phyloP scores from a whole-genome alignment of 2,888 invertebrate species.

The Polia nebulosa region DNA sequence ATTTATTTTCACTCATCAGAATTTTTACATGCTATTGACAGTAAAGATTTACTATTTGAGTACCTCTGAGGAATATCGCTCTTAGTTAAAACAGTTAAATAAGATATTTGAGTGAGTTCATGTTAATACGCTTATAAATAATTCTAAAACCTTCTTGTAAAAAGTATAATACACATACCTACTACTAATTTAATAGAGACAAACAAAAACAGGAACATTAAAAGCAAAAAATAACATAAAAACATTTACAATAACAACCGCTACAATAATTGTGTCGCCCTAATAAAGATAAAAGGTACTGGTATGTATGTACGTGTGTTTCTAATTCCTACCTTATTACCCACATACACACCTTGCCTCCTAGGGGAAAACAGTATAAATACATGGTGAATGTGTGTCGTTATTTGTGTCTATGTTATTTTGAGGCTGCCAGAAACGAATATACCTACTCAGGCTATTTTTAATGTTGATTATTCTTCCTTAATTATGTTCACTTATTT shows the following conservation, averaged over 20 bases:
- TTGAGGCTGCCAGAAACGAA: background rate
- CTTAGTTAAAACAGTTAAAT: no score
- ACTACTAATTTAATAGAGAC: no score
- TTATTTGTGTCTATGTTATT: constrained; percentile 12
- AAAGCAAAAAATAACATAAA: background rate
- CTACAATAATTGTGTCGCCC: constrained; percentile 39
- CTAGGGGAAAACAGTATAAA: constrained; percentile 37
- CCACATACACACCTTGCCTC: constrained; percentile 25
- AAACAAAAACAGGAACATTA: background rate
- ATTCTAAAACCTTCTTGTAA: no score
- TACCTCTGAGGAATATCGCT: no score
- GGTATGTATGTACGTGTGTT: constrained; percentile 31
- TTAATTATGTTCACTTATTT: no score
- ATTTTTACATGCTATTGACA: no score
- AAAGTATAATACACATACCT: background rate
- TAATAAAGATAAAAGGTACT: constrained; percentile 44
- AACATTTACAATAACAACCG: constrained; percentile 26
- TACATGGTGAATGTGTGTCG: background rate
- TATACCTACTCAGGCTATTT: background rate
- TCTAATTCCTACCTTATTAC: constrained; percentile 38
- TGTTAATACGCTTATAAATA: no score
- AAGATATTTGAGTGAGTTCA: no score
- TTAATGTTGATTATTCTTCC: background rate
- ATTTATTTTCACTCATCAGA: no score
- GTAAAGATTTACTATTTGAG: no score